A percentile compares a stretch with the other conserved stretches of the same genome.
phyloP scores from a whole-genome alignment of 2,113 vertebrate genomes.

The Platysternon megacephalum region DNA sequence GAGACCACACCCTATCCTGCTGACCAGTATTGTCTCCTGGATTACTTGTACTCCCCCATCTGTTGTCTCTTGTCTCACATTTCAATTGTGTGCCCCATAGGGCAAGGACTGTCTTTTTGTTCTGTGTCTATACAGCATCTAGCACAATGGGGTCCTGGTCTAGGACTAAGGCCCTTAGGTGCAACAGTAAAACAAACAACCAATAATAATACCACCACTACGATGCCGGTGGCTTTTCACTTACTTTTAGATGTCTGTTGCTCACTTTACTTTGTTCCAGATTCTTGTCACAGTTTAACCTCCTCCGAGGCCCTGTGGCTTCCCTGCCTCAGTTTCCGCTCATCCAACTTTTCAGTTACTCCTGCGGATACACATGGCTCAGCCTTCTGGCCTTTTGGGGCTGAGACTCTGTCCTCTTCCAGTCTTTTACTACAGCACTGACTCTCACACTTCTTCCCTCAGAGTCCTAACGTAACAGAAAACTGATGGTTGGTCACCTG shows the following conservation, averaged over 20 bases:
- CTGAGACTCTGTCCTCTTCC: background rate
- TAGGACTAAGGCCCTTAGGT: background rate
- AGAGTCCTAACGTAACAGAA: background rate
- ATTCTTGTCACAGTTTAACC: background rate
- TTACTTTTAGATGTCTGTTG: conserved; percentile 21
- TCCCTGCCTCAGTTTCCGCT: background rate
- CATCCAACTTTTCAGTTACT: background rate
- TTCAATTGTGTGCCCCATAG: background rate
- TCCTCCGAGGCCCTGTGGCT: background rate
- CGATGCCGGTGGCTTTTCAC: background rate
- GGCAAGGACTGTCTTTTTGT: background rate
- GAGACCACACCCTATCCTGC: background rate
- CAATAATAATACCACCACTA: background rate
- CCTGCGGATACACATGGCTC: background rate
- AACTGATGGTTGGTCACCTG: background rate
- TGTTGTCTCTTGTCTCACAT: background rate
- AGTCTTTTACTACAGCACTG: background rate
- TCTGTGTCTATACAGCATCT: background rate
- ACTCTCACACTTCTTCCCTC: background rate
- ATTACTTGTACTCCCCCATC: background rate
- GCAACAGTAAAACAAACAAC: background rate
- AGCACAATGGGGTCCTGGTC: background rate
- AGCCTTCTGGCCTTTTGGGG: background rate
- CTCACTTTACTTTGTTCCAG: background rate
- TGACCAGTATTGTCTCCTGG: background rate